Evolutionary conservation across 2,113 vertebrate genomes (phyloP).

Genomic region (Phoenicopterus ruber): DNA sequence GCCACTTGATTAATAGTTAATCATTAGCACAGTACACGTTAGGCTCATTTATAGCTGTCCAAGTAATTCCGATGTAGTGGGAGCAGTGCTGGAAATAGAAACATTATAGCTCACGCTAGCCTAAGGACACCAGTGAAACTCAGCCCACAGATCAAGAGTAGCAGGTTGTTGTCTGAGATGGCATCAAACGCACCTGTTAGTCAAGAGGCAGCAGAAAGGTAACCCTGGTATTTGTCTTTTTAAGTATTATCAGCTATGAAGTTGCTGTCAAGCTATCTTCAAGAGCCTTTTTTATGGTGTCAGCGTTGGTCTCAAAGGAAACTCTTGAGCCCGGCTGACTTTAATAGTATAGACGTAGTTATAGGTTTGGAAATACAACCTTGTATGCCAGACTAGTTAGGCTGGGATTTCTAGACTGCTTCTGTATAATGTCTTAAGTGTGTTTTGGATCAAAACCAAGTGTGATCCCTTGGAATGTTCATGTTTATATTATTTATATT

Average conservation of each 20-base stretch:
- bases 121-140: not conserved
- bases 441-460: not conserved
- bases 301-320: not conserved
- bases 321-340: not conserved
- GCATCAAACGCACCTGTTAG: not conserved
- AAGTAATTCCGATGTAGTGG: not conserved
- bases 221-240: not conserved
- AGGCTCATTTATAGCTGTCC: not conserved
- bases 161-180: not conserved
- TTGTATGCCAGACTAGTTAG: not conserved
- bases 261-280: conserved; percentile 3
- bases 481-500: not conserved
- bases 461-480: not conserved
- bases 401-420: not conserved
- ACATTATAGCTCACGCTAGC: not conserved
- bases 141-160: not conserved
- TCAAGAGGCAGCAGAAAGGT: not conserved
- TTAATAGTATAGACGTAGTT: not conserved
- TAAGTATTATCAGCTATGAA: not conserved
- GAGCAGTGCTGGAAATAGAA: not conserved
- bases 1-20: conserved; percentile 22
- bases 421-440: not conserved
- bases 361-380: not conserved
- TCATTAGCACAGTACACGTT: not conserved
- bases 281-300: not conserved